Evolutionary conservation across 1,140 invertebrate species (phyloP).

Genomic region (Drosophila sproati): DNA sequence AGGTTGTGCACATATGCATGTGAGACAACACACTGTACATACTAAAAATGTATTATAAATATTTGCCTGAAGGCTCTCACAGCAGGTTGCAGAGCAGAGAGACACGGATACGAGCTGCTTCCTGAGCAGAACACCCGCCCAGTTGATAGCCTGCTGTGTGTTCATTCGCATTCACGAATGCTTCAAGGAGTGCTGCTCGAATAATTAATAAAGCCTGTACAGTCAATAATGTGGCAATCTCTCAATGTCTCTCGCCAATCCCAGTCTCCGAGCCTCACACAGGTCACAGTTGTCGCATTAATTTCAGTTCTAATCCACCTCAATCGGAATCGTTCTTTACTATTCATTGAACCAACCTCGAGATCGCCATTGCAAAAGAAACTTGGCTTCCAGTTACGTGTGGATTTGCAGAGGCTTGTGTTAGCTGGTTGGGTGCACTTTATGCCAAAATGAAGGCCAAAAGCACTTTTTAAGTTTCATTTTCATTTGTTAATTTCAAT

Average conservation of each 20-base stretch:
- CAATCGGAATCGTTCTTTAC: conserved; percentile 38
- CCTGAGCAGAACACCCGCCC: conserved; percentile 16
- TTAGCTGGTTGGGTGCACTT: conserved; percentile 56
- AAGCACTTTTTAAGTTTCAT: conserved; percentile 2
- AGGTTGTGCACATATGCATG: conserved; percentile 22
- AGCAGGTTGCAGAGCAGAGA: conserved; percentile 2
- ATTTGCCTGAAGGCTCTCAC: conserved; percentile 55
- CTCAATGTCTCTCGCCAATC: conserved; percentile 26
- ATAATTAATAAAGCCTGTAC: conserved; percentile 69
- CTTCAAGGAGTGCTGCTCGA: conserved; percentile 35
- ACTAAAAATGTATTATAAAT: conserved; percentile 32
- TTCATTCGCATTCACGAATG: neutral
- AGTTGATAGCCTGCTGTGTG: conserved; percentile 26
- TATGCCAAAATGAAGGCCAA: conserved; percentile 10
- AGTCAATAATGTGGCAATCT: conserved; percentile 36
- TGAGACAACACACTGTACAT: conserved; percentile 42
- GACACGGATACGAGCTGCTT: conserved; percentile 39
- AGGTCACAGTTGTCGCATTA: neutral
- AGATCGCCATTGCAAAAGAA: conserved; percentile 13
- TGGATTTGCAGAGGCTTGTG: neutral
- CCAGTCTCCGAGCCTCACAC: neutral
- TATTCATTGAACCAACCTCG: conserved; percentile 59
- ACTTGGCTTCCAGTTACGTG: conserved; percentile 29
- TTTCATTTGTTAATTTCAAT: conserved; percentile 54
- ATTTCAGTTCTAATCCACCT: neutral